Conservation (phyloP, 2,797 vertebrate genomes). For the Psittacula echo region DNA sequence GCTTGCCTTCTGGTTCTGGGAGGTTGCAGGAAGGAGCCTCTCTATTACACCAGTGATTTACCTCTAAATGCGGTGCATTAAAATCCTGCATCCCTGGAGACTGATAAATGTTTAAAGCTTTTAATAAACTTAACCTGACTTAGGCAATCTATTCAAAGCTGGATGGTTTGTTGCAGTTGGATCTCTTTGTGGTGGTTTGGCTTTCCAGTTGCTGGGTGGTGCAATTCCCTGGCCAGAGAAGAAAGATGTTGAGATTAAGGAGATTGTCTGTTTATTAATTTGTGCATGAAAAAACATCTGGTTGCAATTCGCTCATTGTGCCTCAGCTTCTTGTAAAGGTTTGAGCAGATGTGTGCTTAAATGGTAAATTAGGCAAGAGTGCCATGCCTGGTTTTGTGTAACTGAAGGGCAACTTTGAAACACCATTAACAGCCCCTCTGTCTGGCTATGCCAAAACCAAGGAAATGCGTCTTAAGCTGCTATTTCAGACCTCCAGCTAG, state of each 20-base stretch:
- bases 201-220: background rate
- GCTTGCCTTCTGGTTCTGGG: slow-evolving; percentile 78
- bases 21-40: slow-evolving; percentile 65
- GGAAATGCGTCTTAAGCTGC: background rate
- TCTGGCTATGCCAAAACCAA: background rate
- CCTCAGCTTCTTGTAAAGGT: background rate
- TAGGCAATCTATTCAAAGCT: background rate
- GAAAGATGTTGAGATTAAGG: background rate
- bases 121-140: slow-evolving; percentile 80
- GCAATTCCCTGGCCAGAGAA: accelerated
- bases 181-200: background rate
- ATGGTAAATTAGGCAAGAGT: background rate
- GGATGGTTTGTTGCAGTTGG: background rate
- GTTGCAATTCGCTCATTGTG: background rate
- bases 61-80: slow-evolving; percentile 80
- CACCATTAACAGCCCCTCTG: background rate
- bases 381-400: background rate
- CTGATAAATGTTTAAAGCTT: slow-evolving; percentile 80
- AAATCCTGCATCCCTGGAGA: slow-evolving; percentile 76
- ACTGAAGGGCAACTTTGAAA: background rate
- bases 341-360: slow-evolving; percentile 9
- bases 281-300: background rate
- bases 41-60: slow-evolving; percentile 83
- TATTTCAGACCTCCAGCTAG: background rate
- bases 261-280: background rate